A percentile compares a stretch with the other conserved stretches of the same genome.
phyloP scores from a whole-genome alignment of 2,797 vertebrate genomes.

The Pipistrellus kuhlii region DNA sequence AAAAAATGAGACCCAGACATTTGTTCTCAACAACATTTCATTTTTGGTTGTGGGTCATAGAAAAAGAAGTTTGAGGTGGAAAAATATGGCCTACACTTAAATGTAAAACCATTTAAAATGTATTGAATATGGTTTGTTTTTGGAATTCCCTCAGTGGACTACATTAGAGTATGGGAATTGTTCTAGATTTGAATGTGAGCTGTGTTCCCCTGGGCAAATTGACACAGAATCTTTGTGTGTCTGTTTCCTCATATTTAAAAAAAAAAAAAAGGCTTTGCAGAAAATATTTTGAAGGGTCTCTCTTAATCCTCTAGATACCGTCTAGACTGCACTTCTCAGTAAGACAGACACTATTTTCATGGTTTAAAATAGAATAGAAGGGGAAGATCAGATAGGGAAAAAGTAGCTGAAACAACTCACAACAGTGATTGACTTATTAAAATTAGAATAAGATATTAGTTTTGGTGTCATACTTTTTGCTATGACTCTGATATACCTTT shows the following conservation, averaged over 20 bases:
- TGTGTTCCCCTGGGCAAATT: not conserved
- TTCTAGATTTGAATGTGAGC: conserved; percentile 54
- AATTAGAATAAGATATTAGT: conserved; percentile 28
- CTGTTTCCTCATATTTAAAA: not conserved
- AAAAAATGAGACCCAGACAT: conserved; percentile 1
- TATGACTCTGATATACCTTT: not conserved
- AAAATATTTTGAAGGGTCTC: not conserved
- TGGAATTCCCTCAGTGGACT: not conserved
- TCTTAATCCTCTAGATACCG: not conserved
- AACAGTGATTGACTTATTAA: conserved; percentile 32
- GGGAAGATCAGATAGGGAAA: not conserved
- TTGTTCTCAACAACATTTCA: conserved; percentile 51
- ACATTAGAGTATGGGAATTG: not conserved
- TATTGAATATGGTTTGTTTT: conserved; percentile 49
- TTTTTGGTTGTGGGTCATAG: conserved; percentile 6
- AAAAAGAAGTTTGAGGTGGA: conserved; percentile 36
- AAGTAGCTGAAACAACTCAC: not conserved
- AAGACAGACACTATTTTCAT: not conserved
- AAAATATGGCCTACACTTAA: conserved; percentile 26
- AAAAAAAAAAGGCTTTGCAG: not conserved
- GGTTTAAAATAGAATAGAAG: not conserved
- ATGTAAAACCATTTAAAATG: conserved; percentile 18
- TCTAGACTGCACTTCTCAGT: not conserved
- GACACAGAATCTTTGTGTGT: not conserved
- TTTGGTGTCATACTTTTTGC: not conserved